Base-by-base conservation (phyloP, 1,140 invertebrate species). In the Sycophila sp. region DNA sequence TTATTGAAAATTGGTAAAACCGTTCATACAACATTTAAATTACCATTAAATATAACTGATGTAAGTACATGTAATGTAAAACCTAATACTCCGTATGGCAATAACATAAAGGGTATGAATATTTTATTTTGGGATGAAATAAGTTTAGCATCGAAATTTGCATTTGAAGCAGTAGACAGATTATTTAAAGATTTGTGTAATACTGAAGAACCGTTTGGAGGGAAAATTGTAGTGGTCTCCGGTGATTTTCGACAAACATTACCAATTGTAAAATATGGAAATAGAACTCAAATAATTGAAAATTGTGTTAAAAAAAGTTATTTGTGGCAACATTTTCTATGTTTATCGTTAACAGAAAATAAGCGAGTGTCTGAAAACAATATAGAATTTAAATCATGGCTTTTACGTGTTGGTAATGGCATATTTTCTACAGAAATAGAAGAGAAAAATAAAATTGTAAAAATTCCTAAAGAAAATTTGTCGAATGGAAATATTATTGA, bases 1-100 rank as follows among this genome's bases (percentile, higher is more conserved):
- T 72, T 83, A 40, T 63, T 82, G 38, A 47, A 58, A 32, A 63
- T 47, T 22, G 78, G 80, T 22, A 72, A 38, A 51, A 84, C 80
- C 0, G 66, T 75, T 19, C 78, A 81, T 75, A 53, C 56, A n/a
- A 49, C 67, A 17, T 82, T 81, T 55, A 69, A 73, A 64, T 73
- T 81, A 19, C 76, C 75, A 2, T 38, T 78, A 24, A n/a, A 26
- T 26, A 28, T 73, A n/a, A 70, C 65, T 34, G 56, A 70, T 64
- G 24, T 30, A 56, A 30, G 56, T 47, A 56, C 34, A 11, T 69
- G 72, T 59, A 69, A 66, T 59, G 34, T 73, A 51, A 58, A 17
- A n/a, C 13, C n/a, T 4, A 59, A 58, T 26, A 64, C 72, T 19
- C 30, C 58, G 45, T 40, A 55, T 55, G 71, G 40, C 13, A n/a